Percentiles rank a stretch among this genome's conserved stretches.
These are phyloP conservation scores for Egretta garzetta DNA, from an alignment of 2,113 vertebrate species.

Conservation along the genomic window DNA sequence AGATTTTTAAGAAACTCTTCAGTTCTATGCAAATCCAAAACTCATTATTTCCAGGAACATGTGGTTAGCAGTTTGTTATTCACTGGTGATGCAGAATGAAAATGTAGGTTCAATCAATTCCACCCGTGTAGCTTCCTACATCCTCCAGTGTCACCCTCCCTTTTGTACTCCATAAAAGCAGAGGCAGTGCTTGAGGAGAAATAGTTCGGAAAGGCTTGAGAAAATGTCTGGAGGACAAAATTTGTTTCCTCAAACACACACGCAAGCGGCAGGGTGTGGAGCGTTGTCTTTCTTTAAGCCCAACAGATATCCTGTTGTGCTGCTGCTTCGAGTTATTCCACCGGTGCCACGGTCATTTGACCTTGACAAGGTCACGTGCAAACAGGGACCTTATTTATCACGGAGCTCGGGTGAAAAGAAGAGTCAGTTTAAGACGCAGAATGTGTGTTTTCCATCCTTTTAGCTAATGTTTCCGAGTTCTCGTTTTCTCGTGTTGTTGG, in stretches of 20 bases:
- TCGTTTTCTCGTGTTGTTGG: fast-evolving
- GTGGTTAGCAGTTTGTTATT: neutral
- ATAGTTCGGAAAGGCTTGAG: neutral
- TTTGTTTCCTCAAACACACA: neutral
- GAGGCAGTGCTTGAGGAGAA: neutral
- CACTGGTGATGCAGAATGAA: neutral
- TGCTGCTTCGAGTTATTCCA: neutral
- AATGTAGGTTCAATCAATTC: neutral
- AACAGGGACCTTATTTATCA: neutral
- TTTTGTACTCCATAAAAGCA: neutral
- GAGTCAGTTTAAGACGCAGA: neutral
- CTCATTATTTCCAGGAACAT: neutral
- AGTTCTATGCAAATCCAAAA: neutral
- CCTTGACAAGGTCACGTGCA: neutral
- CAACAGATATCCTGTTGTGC: fast-evolving
- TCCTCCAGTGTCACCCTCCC: neutral
- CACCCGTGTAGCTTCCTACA: neutral
- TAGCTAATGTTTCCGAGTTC: fast-evolving
- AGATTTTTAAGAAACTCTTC: neutral
- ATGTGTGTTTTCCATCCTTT: neutral
- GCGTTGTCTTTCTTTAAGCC: neutral
- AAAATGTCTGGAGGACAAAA: neutral
- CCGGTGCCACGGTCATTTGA: fast-evolving
- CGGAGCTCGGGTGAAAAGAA: fast-evolving
- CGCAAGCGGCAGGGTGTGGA: neutral